Evolutionary conservation across 2,113 vertebrate species (phyloP), one percentile per base, ranked within the genome.

Genomic region (Festucalex cinctus): DNA sequence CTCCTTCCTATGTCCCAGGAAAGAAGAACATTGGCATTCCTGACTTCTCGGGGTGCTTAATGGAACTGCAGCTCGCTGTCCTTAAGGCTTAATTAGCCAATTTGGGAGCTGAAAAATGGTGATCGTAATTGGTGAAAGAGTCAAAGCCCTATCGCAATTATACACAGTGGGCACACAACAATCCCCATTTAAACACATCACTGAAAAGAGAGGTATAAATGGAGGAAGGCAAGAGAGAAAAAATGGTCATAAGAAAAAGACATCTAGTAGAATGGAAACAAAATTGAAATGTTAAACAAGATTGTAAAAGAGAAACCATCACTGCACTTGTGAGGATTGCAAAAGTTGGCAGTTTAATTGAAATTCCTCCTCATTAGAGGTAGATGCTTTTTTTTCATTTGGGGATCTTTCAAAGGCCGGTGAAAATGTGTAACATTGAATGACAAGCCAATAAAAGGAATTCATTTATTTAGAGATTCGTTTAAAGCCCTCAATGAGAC

Each of bases 31-130:
- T 39, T 32, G 74, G 69, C 64, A 68, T 85, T 70, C 77, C 76
- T 65, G 70, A 76, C 80, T 73, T 70, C 37, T 73, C 48, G 49
- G 57, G 57, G 77, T 56, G 61, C 71, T 77, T 63, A 76, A 67
- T 74, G 71, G 17, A 20, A 79, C 78, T 65, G 61, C 51, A 69
- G 78, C 75, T 71, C 20, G 12, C 77, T 85, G 77, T 91, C 84
- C 85, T 80, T 79, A 73, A 89, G 86, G 84, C 77, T 80, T 91
- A 88, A 90, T 91, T 90, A 89, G 86, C 71, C 19, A 51, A 81
- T 83, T 74, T 66, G 63, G 56, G 65, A 76, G 76, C 75, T 75
- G 77, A 83, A 79, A 78, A 89, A 85, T 73, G 70, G 71, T 43
- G 74, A 76, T 75, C 9, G 61, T 90, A 87, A 90, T 86, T 87